Conservation (phyloP, 2,888 invertebrate genomes). For the Resseliella maxima region DNA sequence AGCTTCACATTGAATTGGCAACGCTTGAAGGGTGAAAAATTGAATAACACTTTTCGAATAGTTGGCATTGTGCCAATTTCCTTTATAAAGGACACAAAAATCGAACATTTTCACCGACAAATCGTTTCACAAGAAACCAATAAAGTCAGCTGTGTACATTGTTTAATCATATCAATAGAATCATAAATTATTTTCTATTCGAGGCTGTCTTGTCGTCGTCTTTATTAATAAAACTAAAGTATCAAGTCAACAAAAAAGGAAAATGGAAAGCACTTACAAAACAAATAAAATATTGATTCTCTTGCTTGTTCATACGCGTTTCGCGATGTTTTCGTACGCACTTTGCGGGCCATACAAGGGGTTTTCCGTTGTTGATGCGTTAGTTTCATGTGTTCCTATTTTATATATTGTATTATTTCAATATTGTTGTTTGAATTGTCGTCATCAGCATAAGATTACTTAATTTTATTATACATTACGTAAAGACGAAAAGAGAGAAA, state of each 20-base stretch:
- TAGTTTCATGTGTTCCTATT: background rate
- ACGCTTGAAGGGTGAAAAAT: background rate
- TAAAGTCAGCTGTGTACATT: constrained; percentile 2
- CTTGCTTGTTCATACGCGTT: background rate
- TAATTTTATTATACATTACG: background rate
- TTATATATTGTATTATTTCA: background rate
- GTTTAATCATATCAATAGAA: constrained; percentile 21
- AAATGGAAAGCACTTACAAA: background rate
- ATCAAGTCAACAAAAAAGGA: background rate
- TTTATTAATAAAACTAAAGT: constrained; percentile 41
- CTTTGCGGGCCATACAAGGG: no score
- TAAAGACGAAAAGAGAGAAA: background rate
- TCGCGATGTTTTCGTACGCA: background rate
- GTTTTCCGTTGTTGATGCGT: no score
- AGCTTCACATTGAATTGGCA: background rate
- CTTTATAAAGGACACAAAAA: background rate
- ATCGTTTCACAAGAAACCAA: background rate
- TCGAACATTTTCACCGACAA: background rate
- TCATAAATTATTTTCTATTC: background rate
- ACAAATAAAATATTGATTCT: background rate
- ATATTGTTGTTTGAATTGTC: background rate
- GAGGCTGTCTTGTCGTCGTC: background rate
- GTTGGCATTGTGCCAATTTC: constrained; percentile 17
- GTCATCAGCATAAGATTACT: background rate
- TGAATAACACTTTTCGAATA: background rate